These are phyloP conservation scores for Macaca nemestrina DNA, from an alignment of 2,113 vertebrate genomes.

Conservation along the genomic window DNA sequence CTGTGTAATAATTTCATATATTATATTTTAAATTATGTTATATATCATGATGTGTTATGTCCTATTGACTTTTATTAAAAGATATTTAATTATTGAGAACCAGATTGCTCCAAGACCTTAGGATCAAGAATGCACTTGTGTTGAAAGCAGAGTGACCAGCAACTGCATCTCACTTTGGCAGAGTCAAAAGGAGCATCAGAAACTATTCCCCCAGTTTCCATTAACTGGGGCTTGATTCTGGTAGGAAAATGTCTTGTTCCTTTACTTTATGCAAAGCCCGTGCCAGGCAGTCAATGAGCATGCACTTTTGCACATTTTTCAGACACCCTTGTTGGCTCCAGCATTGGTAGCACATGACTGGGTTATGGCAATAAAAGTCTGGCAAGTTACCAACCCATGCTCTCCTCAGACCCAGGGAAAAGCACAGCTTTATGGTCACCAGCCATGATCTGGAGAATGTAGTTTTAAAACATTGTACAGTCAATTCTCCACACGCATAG, in stretches of 20 bases:
- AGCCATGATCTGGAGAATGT: not conserved
- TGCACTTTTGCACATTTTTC: conserved; percentile 11
- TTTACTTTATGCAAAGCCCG: not conserved
- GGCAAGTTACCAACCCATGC: not conserved
- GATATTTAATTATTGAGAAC: not conserved
- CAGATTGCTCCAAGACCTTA: not conserved
- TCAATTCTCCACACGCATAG: not conserved
- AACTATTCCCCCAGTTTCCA: not conserved
- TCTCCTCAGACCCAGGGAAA: not conserved
- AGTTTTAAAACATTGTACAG: not conserved
- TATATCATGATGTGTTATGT: not conserved
- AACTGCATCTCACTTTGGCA: not conserved
- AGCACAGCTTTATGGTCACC: not conserved
- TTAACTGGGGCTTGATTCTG: not conserved
- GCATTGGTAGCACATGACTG: not conserved
- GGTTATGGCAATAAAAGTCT: not conserved
- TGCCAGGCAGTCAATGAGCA: not conserved
- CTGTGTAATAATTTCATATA: not conserved
- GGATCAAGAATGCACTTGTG: not conserved
- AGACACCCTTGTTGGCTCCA: conserved; percentile 11
- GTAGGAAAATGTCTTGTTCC: not conserved
- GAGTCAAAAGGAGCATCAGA: not conserved
- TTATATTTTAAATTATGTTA: not conserved
- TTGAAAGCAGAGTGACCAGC: not conserved
- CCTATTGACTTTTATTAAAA: not conserved